phyloP scores from a whole-genome alignment of 1,140 invertebrate genomes.

The Thrips palmi region DNA sequence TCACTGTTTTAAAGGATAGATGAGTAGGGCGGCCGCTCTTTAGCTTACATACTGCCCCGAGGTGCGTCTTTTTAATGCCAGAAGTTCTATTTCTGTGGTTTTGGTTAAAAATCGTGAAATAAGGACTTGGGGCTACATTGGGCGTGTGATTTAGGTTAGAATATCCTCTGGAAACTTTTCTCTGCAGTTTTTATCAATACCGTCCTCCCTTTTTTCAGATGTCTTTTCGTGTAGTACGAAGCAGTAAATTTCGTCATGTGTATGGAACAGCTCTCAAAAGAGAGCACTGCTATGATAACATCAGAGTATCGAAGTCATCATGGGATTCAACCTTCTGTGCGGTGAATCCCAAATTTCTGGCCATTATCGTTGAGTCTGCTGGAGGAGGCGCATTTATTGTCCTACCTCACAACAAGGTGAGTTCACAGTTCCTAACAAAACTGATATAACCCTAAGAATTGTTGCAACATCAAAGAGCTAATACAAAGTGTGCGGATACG shows the following conservation, averaged over 20 bases:
- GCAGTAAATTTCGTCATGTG: slow-evolving; percentile 96
- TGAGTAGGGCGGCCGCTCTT: too few relatives aligned
- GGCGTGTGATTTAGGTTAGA: too few relatives aligned
- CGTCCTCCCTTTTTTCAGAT: slow-evolving; percentile 32
- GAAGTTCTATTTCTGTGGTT: too few relatives aligned
- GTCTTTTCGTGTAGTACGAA: slow-evolving; percentile 90
- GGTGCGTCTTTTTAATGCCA: too few relatives aligned
- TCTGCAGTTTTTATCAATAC: too few relatives aligned
- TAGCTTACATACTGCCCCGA: too few relatives aligned
- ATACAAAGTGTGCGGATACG: neutral
- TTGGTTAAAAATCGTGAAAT: too few relatives aligned
- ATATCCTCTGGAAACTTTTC: too few relatives aligned
- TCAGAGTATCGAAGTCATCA: slow-evolving; percentile 92
- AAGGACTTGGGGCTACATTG: too few relatives aligned
- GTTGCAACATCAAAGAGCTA: neutral
- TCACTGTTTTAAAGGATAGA: too few relatives aligned
- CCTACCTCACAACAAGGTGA: slow-evolving; percentile 87
- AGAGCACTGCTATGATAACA: slow-evolving; percentile 98
- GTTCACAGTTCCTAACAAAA: too few relatives aligned
- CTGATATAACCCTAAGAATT: slow-evolving; percentile 12
- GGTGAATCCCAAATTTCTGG: slow-evolving; percentile 98
- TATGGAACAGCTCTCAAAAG: slow-evolving; percentile 91
- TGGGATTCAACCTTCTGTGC: slow-evolving; percentile 98
- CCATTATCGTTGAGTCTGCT: slow-evolving; percentile 95
- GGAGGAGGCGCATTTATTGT: slow-evolving; percentile 98